Percentiles rank a stretch among this genome's conserved stretches.
Evolutionary conservation across 2,888 invertebrate species (phyloP).

Genomic region (Petrolisthes manimaculis): DNA sequence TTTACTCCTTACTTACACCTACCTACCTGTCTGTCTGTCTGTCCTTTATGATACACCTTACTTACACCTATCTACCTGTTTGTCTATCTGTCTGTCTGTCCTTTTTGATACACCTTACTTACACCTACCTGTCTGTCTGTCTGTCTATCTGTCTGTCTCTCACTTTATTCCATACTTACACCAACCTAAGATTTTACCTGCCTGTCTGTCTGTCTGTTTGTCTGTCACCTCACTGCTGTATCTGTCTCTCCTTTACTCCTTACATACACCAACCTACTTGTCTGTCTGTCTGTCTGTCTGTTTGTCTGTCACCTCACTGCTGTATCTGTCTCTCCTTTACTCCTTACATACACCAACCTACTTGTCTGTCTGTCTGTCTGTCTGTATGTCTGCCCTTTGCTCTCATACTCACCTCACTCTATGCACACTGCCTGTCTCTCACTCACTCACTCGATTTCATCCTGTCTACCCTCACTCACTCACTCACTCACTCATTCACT

Average conservation of each 20-base stretch:
- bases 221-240: no score
- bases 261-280: neutral
- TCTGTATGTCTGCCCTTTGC: neutral
- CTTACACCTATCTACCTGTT: no score
- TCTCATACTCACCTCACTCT: neutral
- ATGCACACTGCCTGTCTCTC: neutral
- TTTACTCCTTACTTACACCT: neutral
- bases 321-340: neutral
- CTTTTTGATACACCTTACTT: neutral
- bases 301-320: neutral
- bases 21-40: neutral
- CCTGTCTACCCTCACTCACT: neutral
- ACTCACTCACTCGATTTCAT: neutral
- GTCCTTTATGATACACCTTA: neutral
- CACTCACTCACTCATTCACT: neutral
- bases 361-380: constrained; percentile 10
- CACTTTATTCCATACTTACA: no score
- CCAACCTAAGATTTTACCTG: neutral
- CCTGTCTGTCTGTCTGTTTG: neutral
- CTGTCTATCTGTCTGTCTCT: constrained; percentile 3
- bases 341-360: neutral
- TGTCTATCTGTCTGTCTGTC: neutral
- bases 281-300: constrained; percentile 15
- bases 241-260: neutral
- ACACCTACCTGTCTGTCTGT: neutral